Evolutionary conservation across 2,797 vertebrate species (phyloP).

Genomic region (Crotalus adamanteus): DNA sequence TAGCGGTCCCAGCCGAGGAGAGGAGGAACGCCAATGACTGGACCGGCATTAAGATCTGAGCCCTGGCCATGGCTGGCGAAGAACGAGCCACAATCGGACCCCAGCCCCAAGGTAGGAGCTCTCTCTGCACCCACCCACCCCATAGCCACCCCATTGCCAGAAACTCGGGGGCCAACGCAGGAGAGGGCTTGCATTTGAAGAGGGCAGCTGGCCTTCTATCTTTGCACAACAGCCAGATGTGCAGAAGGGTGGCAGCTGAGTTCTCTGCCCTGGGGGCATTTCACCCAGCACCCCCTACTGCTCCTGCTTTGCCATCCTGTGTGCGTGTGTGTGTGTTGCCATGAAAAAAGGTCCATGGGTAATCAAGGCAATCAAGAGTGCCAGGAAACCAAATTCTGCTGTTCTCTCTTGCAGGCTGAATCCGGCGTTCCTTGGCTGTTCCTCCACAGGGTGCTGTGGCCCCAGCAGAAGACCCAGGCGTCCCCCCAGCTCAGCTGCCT

Average conservation of each 20-base stretch:
- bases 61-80: background rate
- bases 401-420: constrained; percentile 3
- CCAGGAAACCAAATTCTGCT: background rate
- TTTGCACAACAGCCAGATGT: background rate
- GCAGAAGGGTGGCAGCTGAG: background rate
- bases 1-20: background rate
- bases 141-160: background rate
- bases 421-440: background rate
- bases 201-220: background rate
- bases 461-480: background rate
- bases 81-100: background rate
- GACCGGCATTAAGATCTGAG: constrained; percentile 31
- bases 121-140: background rate
- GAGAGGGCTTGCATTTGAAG: background rate
- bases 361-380: too few species aligned
- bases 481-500: background rate
- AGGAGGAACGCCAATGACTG: background rate
- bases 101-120: background rate
- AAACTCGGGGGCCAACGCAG: too few species aligned
- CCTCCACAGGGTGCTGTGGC: background rate
- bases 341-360: background rate
- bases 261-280: background rate
- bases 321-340: background rate
- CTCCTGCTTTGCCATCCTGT: background rate
- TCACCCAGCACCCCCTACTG: background rate